Conservation (phyloP, 2,888 invertebrate genomes). For the Sicus ferrugineus region DNA sequence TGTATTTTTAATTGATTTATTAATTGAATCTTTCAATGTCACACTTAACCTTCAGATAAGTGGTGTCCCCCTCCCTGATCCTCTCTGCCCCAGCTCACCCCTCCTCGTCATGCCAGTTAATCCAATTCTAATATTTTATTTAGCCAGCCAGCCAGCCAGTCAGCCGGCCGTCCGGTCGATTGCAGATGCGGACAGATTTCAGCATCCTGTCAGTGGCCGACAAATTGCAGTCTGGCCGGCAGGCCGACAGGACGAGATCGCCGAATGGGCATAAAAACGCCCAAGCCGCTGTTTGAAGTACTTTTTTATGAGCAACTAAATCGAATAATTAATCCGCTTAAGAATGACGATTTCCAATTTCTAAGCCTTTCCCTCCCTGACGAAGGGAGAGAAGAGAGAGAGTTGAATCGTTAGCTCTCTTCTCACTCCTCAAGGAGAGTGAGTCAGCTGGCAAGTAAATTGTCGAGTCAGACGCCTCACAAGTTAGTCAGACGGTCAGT, state of each 20-base stretch:
- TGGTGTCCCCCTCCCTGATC: no score
- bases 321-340: constrained; percentile 41
- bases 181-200: constrained; percentile 10
- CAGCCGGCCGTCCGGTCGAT: no score
- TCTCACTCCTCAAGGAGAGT: no score
- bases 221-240: no score
- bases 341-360: constrained; percentile 14
- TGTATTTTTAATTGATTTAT: neutral
- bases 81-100: no score
- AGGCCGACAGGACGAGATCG: neutral
- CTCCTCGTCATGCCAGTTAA: no score
- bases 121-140: no score
- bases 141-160: no score
- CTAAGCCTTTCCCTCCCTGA: neutral
- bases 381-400: neutral
- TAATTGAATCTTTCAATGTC: neutral
- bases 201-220: neutral
- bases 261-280: constrained; percentile 3
- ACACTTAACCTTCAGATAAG: no score
- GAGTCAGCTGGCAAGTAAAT: no score
- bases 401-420: no score
- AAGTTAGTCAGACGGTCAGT: neutral
- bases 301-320: constrained; percentile 36
- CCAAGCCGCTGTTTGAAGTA: neutral
- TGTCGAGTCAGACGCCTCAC: neutral